Evolutionary conservation across 2,797 vertebrate genomes (phyloP).

Genomic region (Liparis tanakae): DNA sequence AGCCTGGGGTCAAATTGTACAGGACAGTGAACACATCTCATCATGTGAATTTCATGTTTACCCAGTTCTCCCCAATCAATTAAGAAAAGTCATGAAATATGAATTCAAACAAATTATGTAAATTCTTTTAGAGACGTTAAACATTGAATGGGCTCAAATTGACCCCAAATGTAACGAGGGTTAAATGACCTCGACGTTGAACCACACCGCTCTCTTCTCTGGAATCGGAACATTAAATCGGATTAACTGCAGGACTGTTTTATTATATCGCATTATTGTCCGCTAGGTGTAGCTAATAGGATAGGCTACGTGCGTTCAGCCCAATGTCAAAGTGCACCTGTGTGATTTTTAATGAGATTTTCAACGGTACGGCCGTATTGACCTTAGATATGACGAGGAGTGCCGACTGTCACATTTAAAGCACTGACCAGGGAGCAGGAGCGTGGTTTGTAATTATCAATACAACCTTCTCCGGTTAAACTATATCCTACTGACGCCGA

Average conservation of each 20-base stretch:
- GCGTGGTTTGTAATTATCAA: constrained; percentile 28
- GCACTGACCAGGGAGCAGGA: background rate
- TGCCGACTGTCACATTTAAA: background rate
- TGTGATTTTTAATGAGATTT: background rate
- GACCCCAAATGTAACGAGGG: too few relatives aligned
- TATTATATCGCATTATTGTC: background rate
- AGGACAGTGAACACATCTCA: too few relatives aligned
- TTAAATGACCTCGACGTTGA: background rate
- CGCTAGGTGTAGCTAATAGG: background rate
- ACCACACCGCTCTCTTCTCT: background rate
- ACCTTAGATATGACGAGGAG: background rate
- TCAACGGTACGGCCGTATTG: background rate
- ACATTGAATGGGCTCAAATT: too few relatives aligned
- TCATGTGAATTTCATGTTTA: too few relatives aligned
- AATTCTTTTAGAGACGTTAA: too few relatives aligned
- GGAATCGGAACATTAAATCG: background rate
- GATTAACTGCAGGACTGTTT: background rate
- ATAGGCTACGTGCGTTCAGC: background rate
- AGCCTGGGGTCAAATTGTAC: too few relatives aligned
- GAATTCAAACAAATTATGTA: too few relatives aligned
- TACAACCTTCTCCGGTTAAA: constrained; percentile 7
- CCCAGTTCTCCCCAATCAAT: too few relatives aligned
- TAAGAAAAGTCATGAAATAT: too few relatives aligned
- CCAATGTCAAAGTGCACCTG: background rate
- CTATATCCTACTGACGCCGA: background rate